Base-by-base conservation (phyloP, 2,113 vertebrate genomes). In the Propithecus coquereli region DNA sequence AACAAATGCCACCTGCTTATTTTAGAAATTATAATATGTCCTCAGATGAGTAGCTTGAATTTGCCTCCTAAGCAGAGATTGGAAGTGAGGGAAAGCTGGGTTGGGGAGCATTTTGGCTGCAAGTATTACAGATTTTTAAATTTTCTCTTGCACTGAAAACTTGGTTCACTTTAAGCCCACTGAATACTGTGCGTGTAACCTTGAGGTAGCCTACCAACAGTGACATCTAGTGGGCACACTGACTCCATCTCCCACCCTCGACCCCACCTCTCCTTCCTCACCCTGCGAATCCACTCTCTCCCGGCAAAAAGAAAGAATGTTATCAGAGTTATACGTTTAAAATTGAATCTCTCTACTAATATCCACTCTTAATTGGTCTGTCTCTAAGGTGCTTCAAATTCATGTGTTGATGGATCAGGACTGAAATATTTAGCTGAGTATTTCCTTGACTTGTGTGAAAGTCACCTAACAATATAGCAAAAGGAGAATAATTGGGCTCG, bases 171-270 rank as follows among this genome's bases (percentile, higher is more conserved):
- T 85, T 54, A 86, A 89, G 17, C 23, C 61, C 80, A 16, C 34
- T 88, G 90, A 91, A 32, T 25, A 47, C 8, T 34, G 7, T 45
- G 5, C 37, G 50, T 52, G 23, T 57, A 82, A 85, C 52, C 70
- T 91, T 61, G 16, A 52, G 50, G 94, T 83, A 61, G 57, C 43
- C 89, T 89, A 27, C 68, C 94, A 84, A 96, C 86, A 96, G 96
- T 87, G 96, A 94, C 96, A 97, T 96, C 97, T 98, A 96, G 97
- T 95, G 97, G 95, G 40, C 73, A 82, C 4, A 17, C 1, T 3
- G 10, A 17, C 34, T 37, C 34, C 23, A 43, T 40, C 66, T 63
- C 3, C 4, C 32, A 0, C 8, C 9, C 17, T 3, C 14, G 5
- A 20, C 71, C 13, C 40, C 32, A 54, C 2, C 40, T 45, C 25